Percentiles rank a stretch among this genome's conserved stretches.
phyloP scores from a whole-genome alignment of 2,888 invertebrate species.

The Slavum lentiscoides region DNA sequence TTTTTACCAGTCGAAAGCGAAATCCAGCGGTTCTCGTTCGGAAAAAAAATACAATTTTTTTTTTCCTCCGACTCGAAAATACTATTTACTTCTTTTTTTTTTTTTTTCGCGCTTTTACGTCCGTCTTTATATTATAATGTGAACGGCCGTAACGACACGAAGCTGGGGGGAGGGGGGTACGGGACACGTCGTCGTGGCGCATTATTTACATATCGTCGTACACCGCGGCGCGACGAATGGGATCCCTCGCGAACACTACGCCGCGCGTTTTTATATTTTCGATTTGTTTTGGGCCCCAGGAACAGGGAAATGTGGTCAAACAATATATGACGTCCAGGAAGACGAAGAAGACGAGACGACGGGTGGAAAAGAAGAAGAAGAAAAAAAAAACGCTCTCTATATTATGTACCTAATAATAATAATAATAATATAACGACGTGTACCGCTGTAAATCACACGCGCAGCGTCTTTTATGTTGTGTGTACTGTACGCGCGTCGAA shows the following conservation, averaged over 20 bases:
- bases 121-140: conserved; percentile 14
- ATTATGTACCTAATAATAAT: too few relatives aligned
- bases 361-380: neutral
- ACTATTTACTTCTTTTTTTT: conserved; percentile 21
- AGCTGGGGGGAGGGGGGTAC: neutral
- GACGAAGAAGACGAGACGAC: neutral
- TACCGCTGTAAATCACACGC: conserved; percentile 35
- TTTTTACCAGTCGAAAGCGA: conserved; percentile 34
- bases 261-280: neutral
- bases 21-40: neutral
- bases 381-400: neutral
- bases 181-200: too few relatives aligned
- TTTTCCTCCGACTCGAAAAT: neutral
- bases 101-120: neutral
- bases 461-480: conserved; percentile 1
- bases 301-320: conserved; percentile 53
- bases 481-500: neutral
- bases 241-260: conserved; percentile 16
- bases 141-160: conserved; percentile 34
- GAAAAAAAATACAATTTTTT: neutral
- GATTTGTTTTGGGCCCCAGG: conserved; percentile 39
- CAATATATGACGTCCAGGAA: conserved; percentile 43
- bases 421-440: neutral
- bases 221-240: conserved; percentile 4
- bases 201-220: neutral